Evolutionary conservation across 2,797 vertebrate species (phyloP), one percentile per base, ranked within the genome.

Genomic region (Pseudomugil gertrudae): DNA sequence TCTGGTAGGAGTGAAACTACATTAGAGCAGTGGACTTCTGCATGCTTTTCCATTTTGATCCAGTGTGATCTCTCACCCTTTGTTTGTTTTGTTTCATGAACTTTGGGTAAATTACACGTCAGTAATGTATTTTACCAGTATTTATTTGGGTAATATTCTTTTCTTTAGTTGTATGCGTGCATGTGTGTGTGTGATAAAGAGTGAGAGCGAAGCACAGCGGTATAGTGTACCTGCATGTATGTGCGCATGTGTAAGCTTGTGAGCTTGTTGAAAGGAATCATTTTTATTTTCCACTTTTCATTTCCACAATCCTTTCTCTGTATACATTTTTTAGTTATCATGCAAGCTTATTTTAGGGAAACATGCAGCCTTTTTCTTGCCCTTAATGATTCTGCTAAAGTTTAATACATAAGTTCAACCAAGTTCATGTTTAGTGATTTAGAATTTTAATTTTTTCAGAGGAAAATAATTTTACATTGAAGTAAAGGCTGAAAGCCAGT

Each of bases 1-100:
- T 91, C 87, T 88, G 88, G 87, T 89, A 90, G 79, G 92, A 93
- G 92, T 94, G 94, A 90, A 84, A 89, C 91, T 93, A 91, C 88
- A 87, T 80, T 93, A 93, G 91, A 89, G 76, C 89, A 92, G 88
- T 92, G 87, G 87, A 91, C 89, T 89, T 92, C 89, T 89, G 91
- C 90, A 93, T 89, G 91, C 87, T 90, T 92, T 92, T 84, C 65
- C 78, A 76, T 83, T 90, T 92, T 91, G 84, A 90, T 88, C 78
- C 77, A 61, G 84, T 79, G 84, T 90, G 83, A 92, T 84, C 83
- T 84, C 83, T 86, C 69, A 52, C 78, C 74, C 72, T 85, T 74
- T 64, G 76, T 89, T 86, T 76, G 69, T 89, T 90, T 83, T 66
- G 76, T 87, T 86, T 83, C 30, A 80, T 68, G 63, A 91, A 81